phyloP scores from a whole-genome alignment of 1,140 invertebrate genomes.

The Campoletis sonorensis region DNA sequence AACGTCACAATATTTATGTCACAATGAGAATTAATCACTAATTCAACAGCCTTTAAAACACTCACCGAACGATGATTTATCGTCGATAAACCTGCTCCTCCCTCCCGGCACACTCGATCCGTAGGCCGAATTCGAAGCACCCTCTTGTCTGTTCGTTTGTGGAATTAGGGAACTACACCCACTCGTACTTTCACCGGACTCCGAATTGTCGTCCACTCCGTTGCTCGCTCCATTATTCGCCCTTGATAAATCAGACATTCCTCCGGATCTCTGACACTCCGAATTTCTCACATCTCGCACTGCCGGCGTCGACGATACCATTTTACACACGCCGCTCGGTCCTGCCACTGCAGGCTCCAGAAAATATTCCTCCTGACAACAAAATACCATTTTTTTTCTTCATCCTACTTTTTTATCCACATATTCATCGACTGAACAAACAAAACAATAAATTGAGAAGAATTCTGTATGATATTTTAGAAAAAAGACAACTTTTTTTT shows the following conservation, averaged over 20 bases:
- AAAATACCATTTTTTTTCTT: not conserved
- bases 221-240: conserved; percentile 68
- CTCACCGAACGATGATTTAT: conserved; percentile 69
- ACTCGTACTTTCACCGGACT: conserved; percentile 77
- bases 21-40: not conserved
- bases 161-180: conserved; percentile 77
- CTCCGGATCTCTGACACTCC: conserved; percentile 58
- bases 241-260: conserved; percentile 63
- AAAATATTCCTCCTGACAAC: conserved; percentile 66
- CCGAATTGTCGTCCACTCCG: conserved; percentile 75
- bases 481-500: too few species aligned
- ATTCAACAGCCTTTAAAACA: not conserved
- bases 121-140: conserved; percentile 61
- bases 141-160: conserved; percentile 72
- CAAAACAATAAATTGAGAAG: too few species aligned
- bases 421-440: too few species aligned
- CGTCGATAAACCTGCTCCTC: conserved; percentile 68
- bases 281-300: conserved; percentile 58
- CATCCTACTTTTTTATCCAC: too few species aligned
- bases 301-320: conserved; percentile 71
- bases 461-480: too few species aligned
- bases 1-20: not conserved
- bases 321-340: conserved; percentile 63
- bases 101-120: conserved; percentile 60
- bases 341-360: conserved; percentile 65